Evolutionary conservation across 2,797 vertebrate genomes (phyloP).

Genomic region (Microchirus variegatus): DNA sequence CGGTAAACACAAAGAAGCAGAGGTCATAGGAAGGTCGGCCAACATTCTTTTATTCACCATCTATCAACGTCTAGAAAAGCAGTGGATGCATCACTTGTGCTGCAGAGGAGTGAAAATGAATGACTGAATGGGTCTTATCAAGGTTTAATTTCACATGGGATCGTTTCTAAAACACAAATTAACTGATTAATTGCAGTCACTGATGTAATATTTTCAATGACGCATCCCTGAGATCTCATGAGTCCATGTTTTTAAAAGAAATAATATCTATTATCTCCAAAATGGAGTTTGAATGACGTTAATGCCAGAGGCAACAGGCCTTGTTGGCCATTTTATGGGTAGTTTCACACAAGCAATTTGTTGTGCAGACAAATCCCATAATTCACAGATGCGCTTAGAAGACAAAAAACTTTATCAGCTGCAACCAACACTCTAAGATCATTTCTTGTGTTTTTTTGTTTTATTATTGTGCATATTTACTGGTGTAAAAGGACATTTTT

Average conservation of each 20-base stretch:
- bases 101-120: constrained; percentile 28
- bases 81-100: not conserved
- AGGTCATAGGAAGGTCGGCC: constrained; percentile 37
- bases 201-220: constrained; percentile 16
- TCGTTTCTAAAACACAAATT: constrained; percentile 18
- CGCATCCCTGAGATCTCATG: constrained; percentile 5
- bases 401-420: constrained; percentile 29
- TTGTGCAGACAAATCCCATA: constrained; percentile 20
- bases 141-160: constrained; percentile 34
- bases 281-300: constrained; percentile 14
- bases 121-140: constrained; percentile 12
- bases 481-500: not conserved
- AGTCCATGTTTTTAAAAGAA: constrained; percentile 12
- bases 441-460: constrained; percentile 16
- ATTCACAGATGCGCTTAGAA: constrained; percentile 28
- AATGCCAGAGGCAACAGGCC: constrained; percentile 12
- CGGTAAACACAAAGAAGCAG: constrained; percentile 31
- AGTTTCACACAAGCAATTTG: constrained; percentile 34
- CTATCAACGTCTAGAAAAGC: constrained; percentile 26
- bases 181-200: constrained; percentile 20
- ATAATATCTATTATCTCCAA: constrained; percentile 13
- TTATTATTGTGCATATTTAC: not conserved
- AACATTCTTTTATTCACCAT: constrained; percentile 48
- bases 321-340: constrained; percentile 23
- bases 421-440: constrained; percentile 1